These are phyloP conservation scores for Heterotilapia buettikoferi DNA, from an alignment of 2,113 vertebrate species.

Conservation along the genomic window DNA sequence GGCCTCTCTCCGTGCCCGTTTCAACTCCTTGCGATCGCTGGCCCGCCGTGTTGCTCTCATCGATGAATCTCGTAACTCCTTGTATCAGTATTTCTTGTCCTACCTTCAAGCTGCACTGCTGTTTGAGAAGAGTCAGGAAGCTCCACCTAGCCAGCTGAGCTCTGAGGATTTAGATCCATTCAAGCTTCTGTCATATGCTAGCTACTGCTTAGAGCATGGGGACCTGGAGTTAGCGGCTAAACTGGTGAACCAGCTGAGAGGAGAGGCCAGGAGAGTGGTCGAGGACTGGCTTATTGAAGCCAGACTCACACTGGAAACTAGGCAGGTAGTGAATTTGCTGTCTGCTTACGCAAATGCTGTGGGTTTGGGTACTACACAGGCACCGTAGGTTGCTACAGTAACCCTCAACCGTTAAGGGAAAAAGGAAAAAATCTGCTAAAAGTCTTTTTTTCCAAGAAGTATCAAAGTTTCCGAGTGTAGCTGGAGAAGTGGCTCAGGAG, in stretches of 20 bases:
- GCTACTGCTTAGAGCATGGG: slow-evolving; percentile 89
- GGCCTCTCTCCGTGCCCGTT: slow-evolving; percentile 85
- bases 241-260: slow-evolving; percentile 89
- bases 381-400: slow-evolving; percentile 24
- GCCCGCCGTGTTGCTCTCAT: slow-evolving; percentile 87
- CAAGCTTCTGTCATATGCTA: slow-evolving; percentile 87
- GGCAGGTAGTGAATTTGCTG: slow-evolving; percentile 85
- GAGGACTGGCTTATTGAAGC: slow-evolving; percentile 93
- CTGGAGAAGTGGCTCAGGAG: background rate
- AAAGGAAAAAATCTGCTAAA: background rate
- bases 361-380: slow-evolving; percentile 88
- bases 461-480: background rate
- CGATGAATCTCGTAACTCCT: slow-evolving; percentile 88
- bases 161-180: slow-evolving; percentile 84
- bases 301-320: slow-evolving; percentile 89
- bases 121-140: slow-evolving; percentile 78
- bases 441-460: background rate
- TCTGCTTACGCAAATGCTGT: slow-evolving; percentile 89
- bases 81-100: slow-evolving; percentile 95
- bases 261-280: slow-evolving; percentile 86
- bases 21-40: slow-evolving; percentile 80
- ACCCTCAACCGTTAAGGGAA: background rate
- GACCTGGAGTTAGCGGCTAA: slow-evolving; percentile 95
- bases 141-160: slow-evolving; percentile 78
- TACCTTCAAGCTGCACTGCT: slow-evolving; percentile 89